These are phyloP conservation scores for Ptychoptera contaminata DNA, from an alignment of 2,888 invertebrate species.

Conservation along the genomic window DNA sequence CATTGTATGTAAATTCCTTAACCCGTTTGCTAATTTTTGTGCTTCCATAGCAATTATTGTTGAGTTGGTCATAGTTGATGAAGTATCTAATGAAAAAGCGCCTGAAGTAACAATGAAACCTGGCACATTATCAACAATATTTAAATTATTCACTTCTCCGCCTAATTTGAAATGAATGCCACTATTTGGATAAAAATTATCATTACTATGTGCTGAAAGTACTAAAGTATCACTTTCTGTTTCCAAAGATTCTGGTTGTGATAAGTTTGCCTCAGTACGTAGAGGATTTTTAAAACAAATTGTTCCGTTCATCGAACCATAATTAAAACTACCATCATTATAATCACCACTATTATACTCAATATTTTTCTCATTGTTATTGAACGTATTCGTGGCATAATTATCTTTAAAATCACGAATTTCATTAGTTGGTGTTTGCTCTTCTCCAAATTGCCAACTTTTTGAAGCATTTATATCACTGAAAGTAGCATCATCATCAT, in stretches of 20 bases:
- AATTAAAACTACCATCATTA: no score
- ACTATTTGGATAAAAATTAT: not conserved
- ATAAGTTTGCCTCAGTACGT: not conserved
- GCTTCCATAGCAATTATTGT: slow-evolving; percentile 62
- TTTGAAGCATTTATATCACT: slow-evolving; percentile 8
- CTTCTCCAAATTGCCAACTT: slow-evolving; percentile 14
- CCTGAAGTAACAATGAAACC: slow-evolving; percentile 13
- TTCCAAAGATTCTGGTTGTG: slow-evolving; percentile 21
- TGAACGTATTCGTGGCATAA: no score
- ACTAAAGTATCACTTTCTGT: slow-evolving; percentile 21
- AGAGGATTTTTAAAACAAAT: no score
- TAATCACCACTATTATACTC: no score
- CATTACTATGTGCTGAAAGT: no score
- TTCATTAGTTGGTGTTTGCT: slow-evolving; percentile 25
- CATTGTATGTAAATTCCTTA: slow-evolving; percentile 26
- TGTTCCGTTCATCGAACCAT: no score
- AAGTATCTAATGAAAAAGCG: slow-evolving; percentile 34
- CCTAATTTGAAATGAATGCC: slow-evolving; percentile 23
- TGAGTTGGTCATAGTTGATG: slow-evolving; percentile 49
- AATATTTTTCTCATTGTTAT: no score
- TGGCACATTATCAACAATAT: slow-evolving; percentile 12
- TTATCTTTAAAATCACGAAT: slow-evolving; percentile 8
- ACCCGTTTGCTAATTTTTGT: slow-evolving; percentile 46
- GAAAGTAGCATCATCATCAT: slow-evolving; percentile 17
- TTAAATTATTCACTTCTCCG: slow-evolving; percentile 21